Conservation (phyloP, 1,140 invertebrate genomes). For the Alviniconcha marisindica region DNA sequence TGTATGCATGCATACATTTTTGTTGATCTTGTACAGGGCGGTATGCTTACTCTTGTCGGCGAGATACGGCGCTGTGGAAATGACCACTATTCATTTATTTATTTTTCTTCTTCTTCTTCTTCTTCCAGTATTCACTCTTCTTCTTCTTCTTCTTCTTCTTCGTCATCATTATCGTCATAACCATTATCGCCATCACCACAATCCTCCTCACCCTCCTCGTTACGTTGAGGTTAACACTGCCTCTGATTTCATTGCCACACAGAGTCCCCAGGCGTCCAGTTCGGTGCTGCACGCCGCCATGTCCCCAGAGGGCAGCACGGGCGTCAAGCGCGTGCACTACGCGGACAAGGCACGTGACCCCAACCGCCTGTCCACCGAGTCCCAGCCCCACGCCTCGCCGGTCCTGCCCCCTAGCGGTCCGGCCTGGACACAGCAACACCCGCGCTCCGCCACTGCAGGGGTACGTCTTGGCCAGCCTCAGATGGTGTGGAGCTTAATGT, state of each 20-base stretch:
- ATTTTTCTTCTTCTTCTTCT: too few species aligned
- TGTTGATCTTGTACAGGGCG: too few species aligned
- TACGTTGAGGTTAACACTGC: not conserved
- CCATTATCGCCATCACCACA: not conserved
- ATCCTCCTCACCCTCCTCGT: not conserved
- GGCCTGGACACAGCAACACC: not conserved
- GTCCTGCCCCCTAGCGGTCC: conserved; percentile 30
- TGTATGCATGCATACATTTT: too few species aligned
- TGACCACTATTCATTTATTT: too few species aligned
- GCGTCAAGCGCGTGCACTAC: conserved; percentile 47
- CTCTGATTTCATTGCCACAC: not conserved
- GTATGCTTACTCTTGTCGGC: too few species aligned
- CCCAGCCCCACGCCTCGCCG: conserved; percentile 24
- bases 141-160: not conserved
- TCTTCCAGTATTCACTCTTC: not conserved
- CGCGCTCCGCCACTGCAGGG: not conserved
- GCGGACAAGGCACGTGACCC: conserved; percentile 51
- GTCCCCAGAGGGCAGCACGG: conserved; percentile 32
- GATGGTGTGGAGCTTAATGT: too few species aligned
- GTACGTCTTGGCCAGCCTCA: not conserved
- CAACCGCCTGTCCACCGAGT: conserved; percentile 4
- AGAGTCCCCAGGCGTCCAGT: conserved; percentile 55
- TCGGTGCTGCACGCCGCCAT: conserved; percentile 44
- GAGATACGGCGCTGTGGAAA: too few species aligned
- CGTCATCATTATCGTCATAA: not conserved